Evolutionary conservation across 2,797 vertebrate species (phyloP).

Genomic region (Sciurus carolinensis): DNA sequence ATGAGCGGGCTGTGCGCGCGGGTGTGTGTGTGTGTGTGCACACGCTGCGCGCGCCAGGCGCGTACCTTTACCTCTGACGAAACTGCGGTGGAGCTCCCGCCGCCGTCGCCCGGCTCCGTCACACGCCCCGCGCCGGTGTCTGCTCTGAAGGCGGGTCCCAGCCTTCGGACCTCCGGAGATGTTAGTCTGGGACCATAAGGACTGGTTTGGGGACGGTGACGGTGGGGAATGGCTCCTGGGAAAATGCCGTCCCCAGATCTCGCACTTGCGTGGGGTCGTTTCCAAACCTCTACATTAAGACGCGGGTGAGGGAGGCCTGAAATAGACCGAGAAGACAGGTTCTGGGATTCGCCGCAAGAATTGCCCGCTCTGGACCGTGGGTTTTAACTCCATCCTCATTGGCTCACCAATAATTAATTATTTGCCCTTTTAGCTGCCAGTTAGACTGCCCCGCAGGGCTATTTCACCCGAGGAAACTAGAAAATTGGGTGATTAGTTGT

Average conservation of each 20-base stretch:
- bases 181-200: background rate
- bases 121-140: conserved; percentile 93
- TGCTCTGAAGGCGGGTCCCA: conserved; percentile 86
- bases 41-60: conserved; percentile 82
- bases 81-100: conserved; percentile 88
- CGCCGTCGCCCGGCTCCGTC: conserved; percentile 94
- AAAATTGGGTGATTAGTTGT: conserved; percentile 61
- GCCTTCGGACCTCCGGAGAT: conserved; percentile 67
- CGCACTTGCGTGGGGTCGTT: background rate
- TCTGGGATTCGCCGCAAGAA: background rate
- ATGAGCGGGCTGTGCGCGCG: conserved; percentile 32
- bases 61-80: conserved; percentile 91
- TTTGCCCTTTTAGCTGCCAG: conserved; percentile 53
- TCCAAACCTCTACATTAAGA: background rate
- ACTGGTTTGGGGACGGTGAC: background rate
- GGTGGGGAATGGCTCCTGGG: background rate
- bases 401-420: background rate
- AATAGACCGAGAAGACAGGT: background rate
- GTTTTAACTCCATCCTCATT: conserved; percentile 9
- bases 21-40: conserved; percentile 60
- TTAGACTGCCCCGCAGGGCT: background rate
- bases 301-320: background rate
- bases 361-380: background rate
- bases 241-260: background rate
- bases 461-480: conserved; percentile 56